Evolutionary conservation across 2,113 vertebrate species (phyloP), one percentile per base, ranked within the genome.

Genomic region (Hyperoodon ampullatus): DNA sequence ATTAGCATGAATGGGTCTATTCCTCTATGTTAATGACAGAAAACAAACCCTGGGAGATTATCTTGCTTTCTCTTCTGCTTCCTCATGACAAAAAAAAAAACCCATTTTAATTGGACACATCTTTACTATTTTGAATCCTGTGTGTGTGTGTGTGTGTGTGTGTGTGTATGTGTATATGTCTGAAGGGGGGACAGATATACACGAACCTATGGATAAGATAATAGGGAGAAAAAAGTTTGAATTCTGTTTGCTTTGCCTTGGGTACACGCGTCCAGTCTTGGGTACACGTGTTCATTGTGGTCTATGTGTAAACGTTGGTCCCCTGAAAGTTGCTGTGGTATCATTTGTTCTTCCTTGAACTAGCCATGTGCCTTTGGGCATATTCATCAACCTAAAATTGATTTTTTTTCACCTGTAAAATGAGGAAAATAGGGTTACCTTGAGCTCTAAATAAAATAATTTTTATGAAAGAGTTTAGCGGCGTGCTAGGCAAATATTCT

Each of bases 251-350:
- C 24, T 77, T 39, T 19, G 24, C 8, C 53, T 53, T 16, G 53
- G 53, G 53, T 18, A 53, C 53, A 53, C 15, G 53, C 24, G 42
- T 63, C 39, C 58, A 9, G 9, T 71, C 42, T 44, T 66, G 10
- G 0, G 16, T 7, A 12, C 3, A 19, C 0, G 3, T 30, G 39
- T 5, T 91, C 70, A 19, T 6, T 5, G 26, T 2, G 23, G 9
- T 6, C 6, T 28, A 19, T 23, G 50, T 55, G 60, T 2, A 72
- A 24, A 12, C 3, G 6, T 0, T 4, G 28, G 8, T 6, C n/a
- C 12, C 0, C 2, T 15, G 58, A 7, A 8, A 11, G 15, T 9
- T n/a, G 28, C 13, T 23, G 2, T 19, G 1, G 5, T 35, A 9
- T 24, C 39, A 1, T 3, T 33, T 11, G 2, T 50, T 21, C 33